These are phyloP conservation scores for Drosophila nr. perissopoda DNA, from an alignment of 2,888 invertebrate species.

Conservation along the genomic window DNA sequence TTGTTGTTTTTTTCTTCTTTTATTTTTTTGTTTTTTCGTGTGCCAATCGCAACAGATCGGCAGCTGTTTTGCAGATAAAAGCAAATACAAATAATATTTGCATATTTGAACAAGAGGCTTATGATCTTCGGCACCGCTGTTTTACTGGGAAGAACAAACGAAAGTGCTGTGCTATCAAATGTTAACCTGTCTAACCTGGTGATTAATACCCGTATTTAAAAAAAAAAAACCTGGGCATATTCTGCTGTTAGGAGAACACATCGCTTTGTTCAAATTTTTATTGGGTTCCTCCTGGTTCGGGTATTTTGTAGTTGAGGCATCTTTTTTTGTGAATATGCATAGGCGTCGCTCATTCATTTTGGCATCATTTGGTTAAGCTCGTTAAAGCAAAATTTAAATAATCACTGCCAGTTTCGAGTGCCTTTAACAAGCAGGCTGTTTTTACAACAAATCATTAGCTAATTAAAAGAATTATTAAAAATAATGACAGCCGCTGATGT, in stretches of 20 bases:
- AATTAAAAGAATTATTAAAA: conserved; percentile 52
- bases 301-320: conserved; percentile 34
- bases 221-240: conserved; percentile 14
- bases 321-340: neutral
- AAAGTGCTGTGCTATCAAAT: conserved; percentile 70
- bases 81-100: conserved; percentile 64
- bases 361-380: conserved; percentile 50
- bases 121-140: conserved; percentile 61
- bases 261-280: neutral
- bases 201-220: conserved; percentile 2
- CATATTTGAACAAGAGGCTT: conserved; percentile 64
- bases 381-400: conserved; percentile 61
- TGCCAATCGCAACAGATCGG: conserved; percentile 28
- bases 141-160: conserved; percentile 61
- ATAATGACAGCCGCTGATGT: conserved; percentile 33
- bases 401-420: conserved; percentile 22
- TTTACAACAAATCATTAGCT: conserved; percentile 60
- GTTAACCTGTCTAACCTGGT: conserved; percentile 65
- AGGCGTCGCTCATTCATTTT: conserved; percentile 48
- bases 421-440: conserved; percentile 25
- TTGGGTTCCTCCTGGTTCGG: neutral
- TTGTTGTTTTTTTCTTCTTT: neutral
- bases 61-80: conserved; percentile 48
- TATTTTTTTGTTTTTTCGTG: neutral
- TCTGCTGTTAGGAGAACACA: neutral